Evolutionary conservation across 2,888 invertebrate genomes (phyloP).

Genomic region (Oxystoma pomonae): DNA sequence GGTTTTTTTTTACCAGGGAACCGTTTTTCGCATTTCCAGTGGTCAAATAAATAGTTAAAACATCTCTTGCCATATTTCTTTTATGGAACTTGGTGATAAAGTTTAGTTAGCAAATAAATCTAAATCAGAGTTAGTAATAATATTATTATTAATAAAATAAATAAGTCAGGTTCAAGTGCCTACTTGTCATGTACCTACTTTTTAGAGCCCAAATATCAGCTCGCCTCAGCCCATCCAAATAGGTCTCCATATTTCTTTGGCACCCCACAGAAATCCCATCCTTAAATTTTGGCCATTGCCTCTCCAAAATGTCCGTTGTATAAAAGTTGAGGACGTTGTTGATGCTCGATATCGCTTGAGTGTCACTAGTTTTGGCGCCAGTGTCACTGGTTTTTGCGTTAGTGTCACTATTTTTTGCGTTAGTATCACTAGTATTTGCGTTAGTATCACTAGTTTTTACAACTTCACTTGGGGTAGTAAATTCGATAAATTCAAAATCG

Average conservation of each 20-base stretch:
- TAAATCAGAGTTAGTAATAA: no score
- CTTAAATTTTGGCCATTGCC: slow-evolving; percentile 53
- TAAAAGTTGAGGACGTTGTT: slow-evolving; percentile 54
- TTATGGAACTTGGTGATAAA: no score
- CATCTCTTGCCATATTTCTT: no score
- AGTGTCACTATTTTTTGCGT: background rate
- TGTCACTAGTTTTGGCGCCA: background rate
- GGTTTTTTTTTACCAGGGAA: no score
- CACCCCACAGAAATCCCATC: slow-evolving; percentile 53
- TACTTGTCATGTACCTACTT: no score
- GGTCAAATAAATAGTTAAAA: no score
- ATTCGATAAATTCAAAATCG: background rate
- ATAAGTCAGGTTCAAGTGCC: no score
- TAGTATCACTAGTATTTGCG: background rate
- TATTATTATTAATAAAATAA: no score
- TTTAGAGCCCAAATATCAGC: background rate
- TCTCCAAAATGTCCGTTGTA: slow-evolving; percentile 53
- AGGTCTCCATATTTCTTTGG: slow-evolving; percentile 55
- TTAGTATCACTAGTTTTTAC: background rate
- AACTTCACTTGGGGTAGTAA: background rate
- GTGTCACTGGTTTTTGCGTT: background rate
- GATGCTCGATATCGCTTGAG: background rate
- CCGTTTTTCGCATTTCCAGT: no score
- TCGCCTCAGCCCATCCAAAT: slow-evolving; percentile 55
- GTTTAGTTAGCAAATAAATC: no score